Evolutionary conservation across 1,140 invertebrate species (phyloP).

Genomic region (Heliconius hermathena): DNA sequence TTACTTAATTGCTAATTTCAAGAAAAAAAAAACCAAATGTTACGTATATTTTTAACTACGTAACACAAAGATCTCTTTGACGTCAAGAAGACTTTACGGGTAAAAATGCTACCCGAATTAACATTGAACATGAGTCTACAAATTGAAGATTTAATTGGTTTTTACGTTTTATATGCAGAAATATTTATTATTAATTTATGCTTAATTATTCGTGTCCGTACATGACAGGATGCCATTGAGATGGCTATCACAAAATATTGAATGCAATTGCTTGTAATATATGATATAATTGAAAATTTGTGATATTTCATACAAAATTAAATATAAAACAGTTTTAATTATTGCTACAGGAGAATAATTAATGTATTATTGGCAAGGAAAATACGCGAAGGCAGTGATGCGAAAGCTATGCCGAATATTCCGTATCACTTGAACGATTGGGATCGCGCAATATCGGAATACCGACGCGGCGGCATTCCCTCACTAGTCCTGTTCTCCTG

Average conservation of each 20-base stretch:
- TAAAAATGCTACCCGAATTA: conserved; percentile 7
- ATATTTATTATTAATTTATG: conserved; percentile 13
- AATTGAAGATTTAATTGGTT: conserved; percentile 20
- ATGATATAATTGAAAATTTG: neutral
- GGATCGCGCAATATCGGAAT: conserved; percentile 58
- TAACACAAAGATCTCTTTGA: neutral
- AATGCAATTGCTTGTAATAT: neutral
- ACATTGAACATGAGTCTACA: conserved; percentile 16
- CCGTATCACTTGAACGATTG: conserved; percentile 53
- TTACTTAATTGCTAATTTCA: neutral
- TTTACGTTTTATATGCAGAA: neutral
- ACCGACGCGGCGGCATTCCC: conserved; percentile 48
- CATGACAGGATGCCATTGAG: neutral
- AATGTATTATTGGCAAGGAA: conserved; percentile 25
- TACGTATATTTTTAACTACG: neutral
- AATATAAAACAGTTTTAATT: neutral
- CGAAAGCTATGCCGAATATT: conserved; percentile 52
- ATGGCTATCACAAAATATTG: neutral
- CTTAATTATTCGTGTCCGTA: neutral
- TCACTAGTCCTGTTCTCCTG: conserved; percentile 42
- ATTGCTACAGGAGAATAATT: neutral
- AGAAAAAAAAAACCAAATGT: neutral
- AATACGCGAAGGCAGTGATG: conserved; percentile 29
- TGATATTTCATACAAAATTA: neutral
- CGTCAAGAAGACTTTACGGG: neutral